phyloP scores from a whole-genome alignment of 2,797 vertebrate species.

The Argya squamiceps region DNA sequence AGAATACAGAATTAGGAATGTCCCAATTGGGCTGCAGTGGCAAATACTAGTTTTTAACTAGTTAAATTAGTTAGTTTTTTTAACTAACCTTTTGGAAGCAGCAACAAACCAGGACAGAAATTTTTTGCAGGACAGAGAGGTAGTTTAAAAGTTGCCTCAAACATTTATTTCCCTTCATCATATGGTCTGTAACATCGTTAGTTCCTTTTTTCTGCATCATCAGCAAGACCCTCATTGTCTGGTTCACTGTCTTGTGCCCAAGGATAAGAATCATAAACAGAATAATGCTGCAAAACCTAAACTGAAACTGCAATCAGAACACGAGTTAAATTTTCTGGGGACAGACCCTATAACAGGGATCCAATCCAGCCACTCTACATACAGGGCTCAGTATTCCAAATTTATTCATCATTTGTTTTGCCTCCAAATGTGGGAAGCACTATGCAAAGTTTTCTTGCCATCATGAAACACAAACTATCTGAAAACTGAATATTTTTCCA shows the following conservation, averaged over 20 bases:
- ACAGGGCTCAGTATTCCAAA: neutral
- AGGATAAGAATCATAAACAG: neutral
- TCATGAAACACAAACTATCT: neutral
- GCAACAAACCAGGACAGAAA: neutral
- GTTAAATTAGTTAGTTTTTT: neutral
- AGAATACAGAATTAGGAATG: neutral
- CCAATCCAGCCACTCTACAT: neutral
- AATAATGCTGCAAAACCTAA: neutral
- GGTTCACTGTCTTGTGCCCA: neutral
- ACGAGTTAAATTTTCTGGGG: neutral
- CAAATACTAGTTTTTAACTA: neutral
- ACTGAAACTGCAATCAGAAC: neutral
- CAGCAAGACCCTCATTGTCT: neutral
- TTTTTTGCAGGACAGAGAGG: neutral
- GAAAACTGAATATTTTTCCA: neutral
- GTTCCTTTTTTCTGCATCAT: neutral
- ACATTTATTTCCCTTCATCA: neutral
- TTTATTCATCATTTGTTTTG: neutral
- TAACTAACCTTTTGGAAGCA: neutral
- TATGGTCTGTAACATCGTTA: neutral
- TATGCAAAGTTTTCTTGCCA: neutral
- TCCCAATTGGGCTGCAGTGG: neutral
- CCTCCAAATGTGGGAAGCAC: neutral
- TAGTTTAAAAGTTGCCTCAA: neutral
- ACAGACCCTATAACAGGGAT: neutral